These are phyloP conservation scores for Apoda limacodes DNA, from an alignment of 2,888 invertebrate species.

Conservation along the genomic window DNA sequence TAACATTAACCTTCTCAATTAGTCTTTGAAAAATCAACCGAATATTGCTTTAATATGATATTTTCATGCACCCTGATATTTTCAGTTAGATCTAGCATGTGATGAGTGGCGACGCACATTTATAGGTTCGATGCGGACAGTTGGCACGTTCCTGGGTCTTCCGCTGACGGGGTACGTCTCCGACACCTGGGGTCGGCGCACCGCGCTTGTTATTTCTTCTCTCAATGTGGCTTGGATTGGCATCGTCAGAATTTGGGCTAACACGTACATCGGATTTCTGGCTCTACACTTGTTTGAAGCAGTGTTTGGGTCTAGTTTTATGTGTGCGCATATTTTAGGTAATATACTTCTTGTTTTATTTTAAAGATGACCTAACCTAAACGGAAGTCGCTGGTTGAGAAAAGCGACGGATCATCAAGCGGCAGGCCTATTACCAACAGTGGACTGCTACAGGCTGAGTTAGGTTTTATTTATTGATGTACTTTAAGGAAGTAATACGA, in stretches of 20 bases:
- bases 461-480: too few relatives aligned
- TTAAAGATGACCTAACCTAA: too few relatives aligned
- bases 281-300: slow-evolving; percentile 77
- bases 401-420: too few relatives aligned
- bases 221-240: slow-evolving; percentile 73
- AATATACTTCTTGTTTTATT: background rate
- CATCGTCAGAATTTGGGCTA: slow-evolving; percentile 66
- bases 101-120: slow-evolving; percentile 77
- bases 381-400: too few relatives aligned
- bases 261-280: slow-evolving; percentile 73
- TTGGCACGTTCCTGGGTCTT: slow-evolving; percentile 75
- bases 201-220: slow-evolving; percentile 66
- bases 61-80: slow-evolving; percentile 4
- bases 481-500: too few relatives aligned
- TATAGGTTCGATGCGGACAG: slow-evolving; percentile 76
- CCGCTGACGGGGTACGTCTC: slow-evolving; percentile 78
- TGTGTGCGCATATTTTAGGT: background rate
- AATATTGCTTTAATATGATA: too few relatives aligned
- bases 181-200: slow-evolving; percentile 76
- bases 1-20: too few relatives aligned
- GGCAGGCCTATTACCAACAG: too few relatives aligned
- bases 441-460: too few relatives aligned
- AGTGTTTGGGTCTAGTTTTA: slow-evolving; percentile 45
- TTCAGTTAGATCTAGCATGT: slow-evolving; percentile 72
- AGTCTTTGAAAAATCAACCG: too few relatives aligned